Evolutionary conservation across 1,140 invertebrate genomes (phyloP).

Genomic region (Helicoverpa armigera): DNA sequence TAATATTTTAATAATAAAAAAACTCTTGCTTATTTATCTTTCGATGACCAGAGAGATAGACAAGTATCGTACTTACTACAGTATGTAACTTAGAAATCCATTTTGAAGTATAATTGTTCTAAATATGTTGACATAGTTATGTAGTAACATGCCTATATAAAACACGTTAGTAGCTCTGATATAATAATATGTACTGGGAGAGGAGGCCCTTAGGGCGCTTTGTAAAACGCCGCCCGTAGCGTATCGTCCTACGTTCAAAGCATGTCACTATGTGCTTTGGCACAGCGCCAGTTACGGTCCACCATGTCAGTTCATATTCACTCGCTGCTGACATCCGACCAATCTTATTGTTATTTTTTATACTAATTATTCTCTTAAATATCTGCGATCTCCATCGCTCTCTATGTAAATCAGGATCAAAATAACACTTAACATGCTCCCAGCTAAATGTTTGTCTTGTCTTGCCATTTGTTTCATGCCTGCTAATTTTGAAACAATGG

Average conservation of each 20-base stretch:
- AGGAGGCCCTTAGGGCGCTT: constrained; percentile 52
- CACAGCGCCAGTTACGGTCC: constrained; percentile 54
- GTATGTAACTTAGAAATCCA: no score
- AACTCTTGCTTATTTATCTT: no score
- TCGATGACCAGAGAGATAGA: neutral
- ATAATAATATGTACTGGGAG: neutral
- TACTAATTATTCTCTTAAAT: constrained; percentile 8
- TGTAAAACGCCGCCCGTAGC: constrained; percentile 41
- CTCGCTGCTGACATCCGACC: constrained; percentile 42
- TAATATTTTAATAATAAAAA: no score
- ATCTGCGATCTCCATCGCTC: neutral
- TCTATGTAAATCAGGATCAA: neutral
- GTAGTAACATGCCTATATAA: neutral
- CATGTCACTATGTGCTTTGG: constrained; percentile 56
- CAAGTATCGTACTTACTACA: neutral
- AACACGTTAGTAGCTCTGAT: neutral
- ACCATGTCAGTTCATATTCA: constrained; percentile 38
- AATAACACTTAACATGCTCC: neutral
- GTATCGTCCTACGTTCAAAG: constrained; percentile 59
- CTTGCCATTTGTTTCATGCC: constrained; percentile 20
- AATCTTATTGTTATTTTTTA: constrained; percentile 13
- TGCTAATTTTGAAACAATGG: constrained; percentile 67
- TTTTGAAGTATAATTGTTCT: no score
- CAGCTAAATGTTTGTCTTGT: neutral
- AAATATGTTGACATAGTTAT: neutral